Conservation (phyloP, 2,113 vertebrate genomes). For the Ia io region DNA sequence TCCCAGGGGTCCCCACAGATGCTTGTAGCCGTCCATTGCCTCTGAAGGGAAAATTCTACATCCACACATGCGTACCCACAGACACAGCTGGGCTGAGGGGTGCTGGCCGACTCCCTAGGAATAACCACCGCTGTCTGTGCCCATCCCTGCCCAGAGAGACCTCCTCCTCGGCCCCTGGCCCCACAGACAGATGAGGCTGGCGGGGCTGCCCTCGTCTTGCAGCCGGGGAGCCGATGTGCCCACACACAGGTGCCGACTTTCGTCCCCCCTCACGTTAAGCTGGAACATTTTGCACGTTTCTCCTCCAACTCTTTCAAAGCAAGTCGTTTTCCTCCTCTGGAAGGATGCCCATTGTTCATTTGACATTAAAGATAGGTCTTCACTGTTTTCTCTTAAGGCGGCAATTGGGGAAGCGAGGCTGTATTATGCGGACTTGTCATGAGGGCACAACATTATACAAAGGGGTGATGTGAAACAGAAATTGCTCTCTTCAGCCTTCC, state of each 20-base stretch:
- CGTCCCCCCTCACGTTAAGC: slow-evolving; percentile 66
- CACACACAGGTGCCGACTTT: slow-evolving; percentile 74
- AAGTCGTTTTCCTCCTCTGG: slow-evolving; percentile 78
- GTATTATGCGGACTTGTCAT: slow-evolving; percentile 80
- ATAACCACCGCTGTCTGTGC: background rate
- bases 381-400: slow-evolving; percentile 80
- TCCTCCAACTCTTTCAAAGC: slow-evolving; percentile 79
- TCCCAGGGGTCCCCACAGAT: background rate
- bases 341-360: slow-evolving; percentile 81
- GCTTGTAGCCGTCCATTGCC: too few species aligned
- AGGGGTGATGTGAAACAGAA: slow-evolving; percentile 79
- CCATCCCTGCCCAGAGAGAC: background rate
- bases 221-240: slow-evolving; percentile 49
- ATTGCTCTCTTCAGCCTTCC: slow-evolving; percentile 67
- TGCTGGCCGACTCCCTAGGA: background rate
- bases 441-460: slow-evolving; percentile 78
- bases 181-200: slow-evolving; percentile 18
- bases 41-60: background rate
- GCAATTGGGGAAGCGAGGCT: slow-evolving; percentile 76
- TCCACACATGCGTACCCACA: too few species aligned
- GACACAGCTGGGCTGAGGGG: background rate
- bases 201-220: background rate
- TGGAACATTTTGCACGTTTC: slow-evolving; percentile 81
- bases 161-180: slow-evolving; percentile 6
- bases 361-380: slow-evolving; percentile 82